Base-by-base conservation (phyloP, 2,113 vertebrate species). In the Lampris megalopsis region DNA sequence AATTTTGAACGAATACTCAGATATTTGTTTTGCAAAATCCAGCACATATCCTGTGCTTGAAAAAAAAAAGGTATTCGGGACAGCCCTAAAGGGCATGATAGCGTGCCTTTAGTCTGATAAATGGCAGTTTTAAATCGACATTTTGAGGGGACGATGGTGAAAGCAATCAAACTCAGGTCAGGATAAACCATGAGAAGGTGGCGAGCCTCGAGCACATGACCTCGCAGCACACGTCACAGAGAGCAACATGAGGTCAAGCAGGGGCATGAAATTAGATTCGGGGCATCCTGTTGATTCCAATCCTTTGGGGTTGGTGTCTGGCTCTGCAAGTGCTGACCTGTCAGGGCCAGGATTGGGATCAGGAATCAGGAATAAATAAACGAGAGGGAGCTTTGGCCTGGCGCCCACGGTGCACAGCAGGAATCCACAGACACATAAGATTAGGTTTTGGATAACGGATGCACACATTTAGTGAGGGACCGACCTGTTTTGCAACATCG, bases 271-370 rank as follows among this genome's bases (percentile, higher is more conserved):
- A 61, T 3, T 1, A 38, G 42, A 59, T 42, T 57, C 6, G 45
- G 24, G 10, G 11, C 42, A 24, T 36, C 57, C 9, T 42, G 42
- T 60, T 53, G 24, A 47, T 47, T 62, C 42, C 54, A 75, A 66
- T 58, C 59, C 47, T 36, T 36, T 35, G 53, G 64, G 54, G 50
- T 48, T 36, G 56, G 36, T 35, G n/a, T 66, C 61, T 65, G 49
- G 49, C 45, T 58, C 41, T 56, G 24, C 53, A 54, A 63, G 65
- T 65, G 78, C 71, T 71, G 78, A 68, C 67, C 72, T 54, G 78
- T 53, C 63, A 59, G 35, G 9, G 9, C 10, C 41, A 9, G 71
- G 71, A 74, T 70, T 53, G 71, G 71, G 38, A 63, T 71, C 70
- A 73, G 38, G 52, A 53, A 45, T 66, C 40, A 79, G 59, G 68